phyloP scores from a whole-genome alignment of 2,888 invertebrate species.

The Trichopria drosophilae region DNA sequence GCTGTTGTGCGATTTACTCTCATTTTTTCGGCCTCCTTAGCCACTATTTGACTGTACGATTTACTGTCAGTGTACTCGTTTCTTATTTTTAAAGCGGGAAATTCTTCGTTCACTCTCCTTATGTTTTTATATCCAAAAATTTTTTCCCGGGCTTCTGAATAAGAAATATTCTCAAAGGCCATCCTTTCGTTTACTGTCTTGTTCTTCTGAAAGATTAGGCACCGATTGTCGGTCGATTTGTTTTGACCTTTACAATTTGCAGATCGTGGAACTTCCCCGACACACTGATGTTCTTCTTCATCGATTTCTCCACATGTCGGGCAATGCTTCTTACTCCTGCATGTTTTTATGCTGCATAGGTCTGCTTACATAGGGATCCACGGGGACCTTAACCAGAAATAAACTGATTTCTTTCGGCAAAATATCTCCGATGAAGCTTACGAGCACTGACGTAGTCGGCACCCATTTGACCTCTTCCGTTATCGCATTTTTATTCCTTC shows the following conservation, averaged over 20 bases:
- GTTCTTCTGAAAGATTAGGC: neutral
- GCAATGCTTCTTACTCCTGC: neutral
- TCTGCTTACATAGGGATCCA: neutral
- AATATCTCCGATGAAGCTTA: neutral
- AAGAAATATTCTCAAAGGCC: conserved; percentile 3
- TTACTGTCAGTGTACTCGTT: no score
- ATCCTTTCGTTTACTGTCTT: neutral
- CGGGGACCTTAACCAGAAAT: neutral
- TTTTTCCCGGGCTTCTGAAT: neutral
- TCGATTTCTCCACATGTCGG: neutral
- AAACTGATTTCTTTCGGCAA: neutral
- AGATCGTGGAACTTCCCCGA: neutral
- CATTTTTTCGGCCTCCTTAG: no score
- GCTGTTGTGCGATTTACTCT: no score
- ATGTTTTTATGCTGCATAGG: neutral
- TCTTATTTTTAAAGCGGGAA: no score
- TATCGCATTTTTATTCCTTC: neutral
- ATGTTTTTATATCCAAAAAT: no score
- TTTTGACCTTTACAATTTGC: conserved; percentile 1
- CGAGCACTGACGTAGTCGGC: neutral
- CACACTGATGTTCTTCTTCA: neutral
- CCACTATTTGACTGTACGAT: no score
- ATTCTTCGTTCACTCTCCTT: no score
- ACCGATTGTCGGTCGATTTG: neutral
- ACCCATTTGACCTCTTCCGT: neutral